Conservation (phyloP, 2,113 vertebrate species). For the Puntigrus tetrazona region DNA sequence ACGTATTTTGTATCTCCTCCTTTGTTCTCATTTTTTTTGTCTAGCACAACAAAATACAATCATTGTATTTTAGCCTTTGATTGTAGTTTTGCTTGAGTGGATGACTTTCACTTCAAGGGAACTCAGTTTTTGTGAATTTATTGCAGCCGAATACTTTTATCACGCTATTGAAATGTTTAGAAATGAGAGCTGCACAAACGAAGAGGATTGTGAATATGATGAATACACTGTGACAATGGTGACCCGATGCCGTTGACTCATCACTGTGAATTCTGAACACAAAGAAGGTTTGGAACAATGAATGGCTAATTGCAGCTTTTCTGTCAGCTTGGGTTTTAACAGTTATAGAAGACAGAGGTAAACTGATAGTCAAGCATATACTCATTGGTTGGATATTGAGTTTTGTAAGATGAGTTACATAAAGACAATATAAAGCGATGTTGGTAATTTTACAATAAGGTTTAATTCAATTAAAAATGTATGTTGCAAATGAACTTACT, state of each 20-base stretch:
- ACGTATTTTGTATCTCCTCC: not conserved
- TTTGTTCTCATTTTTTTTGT: not conserved
- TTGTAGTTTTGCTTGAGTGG: not conserved
- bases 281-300: not conserved
- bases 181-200: not conserved
- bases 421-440: too few relatives aligned
- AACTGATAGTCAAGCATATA: conserved; percentile 15
- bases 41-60: not conserved
- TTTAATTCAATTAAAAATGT: too few relatives aligned
- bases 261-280: not conserved
- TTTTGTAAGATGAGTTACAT: too few relatives aligned
- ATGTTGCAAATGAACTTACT: too few relatives aligned
- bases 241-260: not conserved
- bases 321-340: conserved; percentile 40
- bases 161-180: not conserved
- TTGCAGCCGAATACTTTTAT: not conserved
- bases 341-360: conserved; percentile 1
- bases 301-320: not conserved
- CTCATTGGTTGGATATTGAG: conserved; percentile 2
- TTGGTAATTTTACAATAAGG: too few relatives aligned
- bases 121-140: not conserved
- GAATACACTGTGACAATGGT: not conserved
- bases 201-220: not conserved
- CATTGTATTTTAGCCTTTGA: not conserved
- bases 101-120: not conserved